These are phyloP conservation scores for Thermophis baileyi DNA, from an alignment of 2,113 vertebrate species.

Conservation along the genomic window DNA sequence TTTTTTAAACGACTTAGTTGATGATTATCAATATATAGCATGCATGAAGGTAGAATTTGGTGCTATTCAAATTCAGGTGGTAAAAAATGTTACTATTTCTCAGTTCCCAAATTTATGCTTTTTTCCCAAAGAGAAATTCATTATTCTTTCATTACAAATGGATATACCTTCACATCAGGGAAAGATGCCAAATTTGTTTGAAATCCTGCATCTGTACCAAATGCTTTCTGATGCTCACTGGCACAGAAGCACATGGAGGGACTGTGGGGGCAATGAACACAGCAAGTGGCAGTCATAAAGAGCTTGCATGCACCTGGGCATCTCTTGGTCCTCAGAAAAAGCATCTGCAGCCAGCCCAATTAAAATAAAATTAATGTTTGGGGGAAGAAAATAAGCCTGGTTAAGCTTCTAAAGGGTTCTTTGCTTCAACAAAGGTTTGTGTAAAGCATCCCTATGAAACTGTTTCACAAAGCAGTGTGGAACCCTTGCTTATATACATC, in stretches of 20 bases:
- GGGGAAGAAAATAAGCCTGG: neutral
- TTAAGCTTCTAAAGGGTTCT: neutral
- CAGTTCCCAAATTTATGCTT: neutral
- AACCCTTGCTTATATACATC: neutral
- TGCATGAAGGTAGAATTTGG: neutral
- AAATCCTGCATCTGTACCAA: neutral
- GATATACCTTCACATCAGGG: neutral
- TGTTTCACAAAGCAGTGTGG: neutral
- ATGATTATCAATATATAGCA: neutral
- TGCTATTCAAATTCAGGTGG: neutral
- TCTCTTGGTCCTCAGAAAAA: neutral
- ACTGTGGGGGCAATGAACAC: neutral
- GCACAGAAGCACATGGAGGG: neutral
- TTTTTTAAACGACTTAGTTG: neutral
- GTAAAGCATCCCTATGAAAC: neutral
- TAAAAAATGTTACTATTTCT: neutral
- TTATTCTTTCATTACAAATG: neutral
- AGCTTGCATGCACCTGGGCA: neutral
- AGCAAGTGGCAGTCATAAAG: neutral
- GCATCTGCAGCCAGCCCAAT: neutral
- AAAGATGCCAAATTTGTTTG: neutral
- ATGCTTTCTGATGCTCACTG: neutral
- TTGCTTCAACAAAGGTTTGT: neutral
- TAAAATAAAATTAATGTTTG: neutral
- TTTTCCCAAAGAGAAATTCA: neutral